A percentile compares a stretch with the other conserved stretches of the same genome.
phyloP scores from a whole-genome alignment of 2,113 vertebrate species.

The Nannospalax galili region DNA sequence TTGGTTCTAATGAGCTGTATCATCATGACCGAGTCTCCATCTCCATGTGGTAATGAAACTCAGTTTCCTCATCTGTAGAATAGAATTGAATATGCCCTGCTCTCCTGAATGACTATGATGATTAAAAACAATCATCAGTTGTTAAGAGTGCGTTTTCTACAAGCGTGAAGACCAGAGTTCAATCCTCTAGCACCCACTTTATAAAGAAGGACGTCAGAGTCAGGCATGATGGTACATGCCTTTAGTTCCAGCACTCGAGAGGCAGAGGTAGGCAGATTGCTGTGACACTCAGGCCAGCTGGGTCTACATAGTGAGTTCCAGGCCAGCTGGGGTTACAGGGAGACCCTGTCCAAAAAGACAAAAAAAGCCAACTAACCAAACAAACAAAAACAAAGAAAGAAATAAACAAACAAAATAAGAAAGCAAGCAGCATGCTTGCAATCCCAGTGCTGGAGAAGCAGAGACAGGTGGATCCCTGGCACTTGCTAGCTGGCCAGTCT shows the following conservation, averaged over 20 bases:
- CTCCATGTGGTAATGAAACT: neutral
- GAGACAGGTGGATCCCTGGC: too few species aligned
- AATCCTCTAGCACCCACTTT: neutral
- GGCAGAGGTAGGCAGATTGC: neutral
- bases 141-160: neutral
- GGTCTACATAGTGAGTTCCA: neutral
- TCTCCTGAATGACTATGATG: neutral
- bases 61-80: neutral
- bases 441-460: too few species aligned
- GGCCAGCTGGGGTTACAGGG: too few species aligned
- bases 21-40: neutral
- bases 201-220: neutral
- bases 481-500: neutral
- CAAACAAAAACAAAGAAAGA: too few species aligned
- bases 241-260: neutral
- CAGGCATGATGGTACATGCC: neutral
- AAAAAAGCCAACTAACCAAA: too few species aligned
- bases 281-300: too few species aligned
- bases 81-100: neutral
- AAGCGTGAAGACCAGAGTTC: neutral
- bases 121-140: neutral
- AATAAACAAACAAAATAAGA: too few species aligned
- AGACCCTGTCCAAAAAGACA: too few species aligned
- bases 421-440: too few species aligned
- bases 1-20: neutral